phyloP scores from a whole-genome alignment of 2,113 vertebrate genomes.

The Peucedramus taeniatus region DNA sequence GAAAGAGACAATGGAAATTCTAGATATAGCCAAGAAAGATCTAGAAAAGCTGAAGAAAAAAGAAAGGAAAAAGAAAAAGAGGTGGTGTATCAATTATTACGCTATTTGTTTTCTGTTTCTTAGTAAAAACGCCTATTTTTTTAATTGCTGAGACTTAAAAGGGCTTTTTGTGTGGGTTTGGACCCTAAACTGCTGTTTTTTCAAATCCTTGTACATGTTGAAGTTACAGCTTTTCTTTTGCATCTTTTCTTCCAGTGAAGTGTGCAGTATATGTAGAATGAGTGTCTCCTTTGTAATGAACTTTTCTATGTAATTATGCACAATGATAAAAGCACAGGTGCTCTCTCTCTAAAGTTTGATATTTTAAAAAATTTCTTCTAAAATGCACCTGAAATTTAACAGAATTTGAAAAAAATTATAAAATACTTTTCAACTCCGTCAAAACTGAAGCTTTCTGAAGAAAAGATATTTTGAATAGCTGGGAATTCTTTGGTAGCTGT shows the following conservation, averaged over 20 bases:
- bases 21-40: slow-evolving; percentile 94
- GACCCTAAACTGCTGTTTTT: neutral
- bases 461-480: slow-evolving; percentile 29
- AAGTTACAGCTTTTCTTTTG: neutral
- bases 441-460: slow-evolving; percentile 4
- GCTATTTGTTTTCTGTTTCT: neutral
- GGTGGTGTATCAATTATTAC: slow-evolving; percentile 72
- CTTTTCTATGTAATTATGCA: neutral
- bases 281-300: neutral
- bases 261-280: neutral
- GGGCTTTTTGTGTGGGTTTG: neutral
- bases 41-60: slow-evolving; percentile 94
- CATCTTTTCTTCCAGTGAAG: neutral
- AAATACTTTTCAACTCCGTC: neutral
- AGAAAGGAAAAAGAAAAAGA: slow-evolving; percentile 95
- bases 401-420: neutral
- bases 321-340: neutral
- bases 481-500: slow-evolving; percentile 19
- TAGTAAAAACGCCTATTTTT: neutral
- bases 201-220: neutral
- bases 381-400: neutral
- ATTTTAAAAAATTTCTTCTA: neutral
- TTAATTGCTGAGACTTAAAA: neutral
- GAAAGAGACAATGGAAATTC: slow-evolving; percentile 89
- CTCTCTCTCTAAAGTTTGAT: neutral